phyloP scores from a whole-genome alignment of 2,113 vertebrate species.

The Callocephalon fimbriatum region DNA sequence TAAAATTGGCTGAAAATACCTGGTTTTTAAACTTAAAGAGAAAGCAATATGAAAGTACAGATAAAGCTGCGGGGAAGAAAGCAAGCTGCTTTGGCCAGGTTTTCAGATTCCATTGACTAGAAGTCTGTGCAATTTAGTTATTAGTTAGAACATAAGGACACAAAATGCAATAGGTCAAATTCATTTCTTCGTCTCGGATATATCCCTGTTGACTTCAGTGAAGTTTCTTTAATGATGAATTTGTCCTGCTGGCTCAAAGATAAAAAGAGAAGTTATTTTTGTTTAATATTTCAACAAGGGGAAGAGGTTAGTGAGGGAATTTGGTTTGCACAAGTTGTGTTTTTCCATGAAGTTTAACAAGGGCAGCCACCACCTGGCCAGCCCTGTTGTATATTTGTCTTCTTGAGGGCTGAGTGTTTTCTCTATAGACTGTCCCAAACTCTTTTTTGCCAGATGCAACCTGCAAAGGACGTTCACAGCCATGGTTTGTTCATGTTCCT shows the following conservation, averaged over 20 bases:
- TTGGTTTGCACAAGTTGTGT: slow-evolving; percentile 57
- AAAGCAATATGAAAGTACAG: not conserved
- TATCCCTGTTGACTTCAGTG: slow-evolving; percentile 55
- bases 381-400: slow-evolving; percentile 68
- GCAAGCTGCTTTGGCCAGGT: not conserved
- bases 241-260: slow-evolving; percentile 64
- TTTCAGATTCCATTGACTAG: not conserved
- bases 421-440: slow-evolving; percentile 41
- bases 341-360: slow-evolving; percentile 70
- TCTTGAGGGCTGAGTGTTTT: slow-evolving; percentile 56
- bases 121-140: slow-evolving; percentile 2
- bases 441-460: slow-evolving; percentile 17
- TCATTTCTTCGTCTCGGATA: slow-evolving; percentile 39
- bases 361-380: slow-evolving; percentile 57
- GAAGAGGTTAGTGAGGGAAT: slow-evolving; percentile 73
- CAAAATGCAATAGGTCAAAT: slow-evolving; percentile 30
- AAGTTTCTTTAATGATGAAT: slow-evolving; percentile 66
- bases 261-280: slow-evolving; percentile 74
- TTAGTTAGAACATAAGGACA: slow-evolving; percentile 45
- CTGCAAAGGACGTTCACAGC: not conserved
- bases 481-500: not conserved
- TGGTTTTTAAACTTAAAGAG: not conserved
- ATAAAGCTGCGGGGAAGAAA: not conserved
- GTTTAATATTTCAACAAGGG: slow-evolving; percentile 76
- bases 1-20: not conserved